Evolutionary conservation across 2,888 invertebrate genomes (phyloP), one percentile per base, ranked within the genome.

Genomic region (Pachydiplax longipennis): DNA sequence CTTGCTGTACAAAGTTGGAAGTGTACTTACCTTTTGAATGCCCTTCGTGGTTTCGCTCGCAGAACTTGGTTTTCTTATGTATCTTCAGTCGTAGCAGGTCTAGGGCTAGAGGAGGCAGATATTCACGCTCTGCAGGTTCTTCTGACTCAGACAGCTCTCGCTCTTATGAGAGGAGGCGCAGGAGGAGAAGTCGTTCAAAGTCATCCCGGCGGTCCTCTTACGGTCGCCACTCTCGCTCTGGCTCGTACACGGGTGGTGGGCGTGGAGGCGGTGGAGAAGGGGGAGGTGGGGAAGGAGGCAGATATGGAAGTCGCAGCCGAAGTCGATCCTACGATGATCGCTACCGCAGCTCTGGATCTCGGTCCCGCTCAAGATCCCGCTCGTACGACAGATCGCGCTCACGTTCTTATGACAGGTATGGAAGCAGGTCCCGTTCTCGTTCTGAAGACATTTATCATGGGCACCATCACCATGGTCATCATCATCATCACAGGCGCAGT

Each of bases 271-370:
- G 87, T 37, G 83, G 83, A 53, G 83, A 58, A 37, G 83, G 83
- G 5, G 83, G 83, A 0, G 82, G 82, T 31, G 81, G 91, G 37
- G 73, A 12, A 10, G 87, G 87, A 18, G 48, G 82, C 81, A 91
- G 91, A 35, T 80, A 90, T 22, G 80, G 92, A 2, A 92, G 92
- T 12, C 90, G 91, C n/a, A 92, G 93, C 0, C 94, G 96, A 53
- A 96, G 96, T 0, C 95, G 96, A 90, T 96, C 96, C 0, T 96
- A 96, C 95, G 80, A 95, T 91, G 95, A 95, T 92, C 94, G 96
- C 91, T 95, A 94, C 25, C 93, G 92, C 61, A 92, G 92, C 91
- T 92, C 92, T 22, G 92, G 92, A 58, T 93, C 92, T 25, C 91
- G 92, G 18, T 93, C 93, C 4, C 92, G 93, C 13, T 93, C 93